phyloP scores from a whole-genome alignment of 2,888 invertebrate species.

The Drosophila fulvimacula region DNA sequence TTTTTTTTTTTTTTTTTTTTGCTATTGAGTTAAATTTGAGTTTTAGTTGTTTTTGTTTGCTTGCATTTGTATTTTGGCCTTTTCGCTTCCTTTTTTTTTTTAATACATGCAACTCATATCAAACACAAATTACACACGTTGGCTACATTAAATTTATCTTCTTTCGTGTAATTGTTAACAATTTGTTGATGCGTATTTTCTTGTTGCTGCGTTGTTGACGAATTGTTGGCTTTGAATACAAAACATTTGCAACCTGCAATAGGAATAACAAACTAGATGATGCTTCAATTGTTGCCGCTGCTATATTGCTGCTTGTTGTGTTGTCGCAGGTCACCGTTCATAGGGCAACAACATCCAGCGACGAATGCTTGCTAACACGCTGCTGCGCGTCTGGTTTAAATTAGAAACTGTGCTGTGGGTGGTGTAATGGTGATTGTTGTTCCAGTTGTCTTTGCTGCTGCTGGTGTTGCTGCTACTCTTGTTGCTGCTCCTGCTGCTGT shows the following conservation, averaged over 20 bases:
- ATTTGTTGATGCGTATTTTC: slow-evolving; percentile 40
- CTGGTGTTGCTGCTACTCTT: slow-evolving; percentile 15
- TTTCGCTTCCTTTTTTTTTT: slow-evolving; percentile 35
- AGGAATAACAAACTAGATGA: slow-evolving; percentile 39
- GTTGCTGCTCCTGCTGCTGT: slow-evolving; percentile 8
- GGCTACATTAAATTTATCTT: slow-evolving; percentile 62
- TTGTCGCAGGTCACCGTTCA: slow-evolving; percentile 16
- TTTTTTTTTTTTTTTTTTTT: slow-evolving; percentile 21
- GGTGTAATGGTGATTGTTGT: slow-evolving; percentile 15
- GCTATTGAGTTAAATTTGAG: slow-evolving; percentile 21
- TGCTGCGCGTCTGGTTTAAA: slow-evolving; percentile 67
- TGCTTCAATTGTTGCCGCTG: slow-evolving; percentile 7
- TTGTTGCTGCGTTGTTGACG: slow-evolving; percentile 24
- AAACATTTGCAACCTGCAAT: slow-evolving; percentile 38
- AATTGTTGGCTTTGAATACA: slow-evolving; percentile 28
- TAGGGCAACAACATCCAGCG: slow-evolving; percentile 18
- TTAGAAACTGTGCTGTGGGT: slow-evolving; percentile 18
- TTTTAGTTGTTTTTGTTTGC: slow-evolving; percentile 27
- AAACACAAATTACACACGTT: slow-evolving; percentile 65
- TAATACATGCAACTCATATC: slow-evolving; percentile 61
- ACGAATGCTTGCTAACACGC: slow-evolving; percentile 63
- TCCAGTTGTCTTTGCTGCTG: slow-evolving; percentile 23
- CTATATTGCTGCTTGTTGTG: slow-evolving; percentile 2
- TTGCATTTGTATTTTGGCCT: slow-evolving; percentile 33
- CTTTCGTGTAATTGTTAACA: slow-evolving; percentile 52